Percentiles rank a stretch among this genome's conserved stretches.
phyloP scores from a whole-genome alignment of 92 coral and sea anemone genomes.

The Scolanthus callimorphus region DNA sequence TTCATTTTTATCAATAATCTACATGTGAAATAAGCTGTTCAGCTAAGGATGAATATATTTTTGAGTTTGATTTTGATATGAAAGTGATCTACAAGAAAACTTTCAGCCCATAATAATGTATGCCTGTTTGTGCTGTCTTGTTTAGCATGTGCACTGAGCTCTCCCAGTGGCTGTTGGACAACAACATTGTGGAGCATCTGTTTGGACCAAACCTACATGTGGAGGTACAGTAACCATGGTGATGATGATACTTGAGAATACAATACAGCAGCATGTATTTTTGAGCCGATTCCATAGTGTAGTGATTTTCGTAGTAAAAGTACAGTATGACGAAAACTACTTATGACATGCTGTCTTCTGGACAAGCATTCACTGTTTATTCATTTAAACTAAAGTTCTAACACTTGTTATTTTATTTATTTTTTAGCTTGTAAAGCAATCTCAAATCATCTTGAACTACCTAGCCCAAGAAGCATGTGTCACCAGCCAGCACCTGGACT shows the following conservation, averaged over 20 bases:
- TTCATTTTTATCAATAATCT: too few relatives aligned
- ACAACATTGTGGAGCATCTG: slow-evolving; percentile 89
- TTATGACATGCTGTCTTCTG: too few relatives aligned
- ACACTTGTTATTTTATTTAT: neutral
- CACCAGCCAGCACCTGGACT: slow-evolving; percentile 90
- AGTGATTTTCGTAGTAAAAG: too few relatives aligned
- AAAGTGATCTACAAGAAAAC: too few relatives aligned
- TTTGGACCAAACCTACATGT: slow-evolving; percentile 99
- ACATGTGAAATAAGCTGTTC: too few relatives aligned
- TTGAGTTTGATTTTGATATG: neutral
- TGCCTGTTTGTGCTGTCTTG: too few relatives aligned
- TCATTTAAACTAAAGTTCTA: too few relatives aligned
- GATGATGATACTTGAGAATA: too few relatives aligned
- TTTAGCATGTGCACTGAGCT: slow-evolving; percentile 87
- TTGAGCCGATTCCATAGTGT: neutral
- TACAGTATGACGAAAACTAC: too few relatives aligned
- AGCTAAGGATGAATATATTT: neutral
- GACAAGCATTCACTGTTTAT: too few relatives aligned
- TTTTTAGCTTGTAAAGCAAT: slow-evolving; percentile 84
- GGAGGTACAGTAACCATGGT: slow-evolving; percentile 76
- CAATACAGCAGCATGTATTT: neutral
- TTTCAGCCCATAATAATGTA: too few relatives aligned
- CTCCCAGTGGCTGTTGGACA: slow-evolving; percentile 93
- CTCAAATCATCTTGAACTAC: slow-evolving; percentile 91
- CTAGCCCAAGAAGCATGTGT: slow-evolving; percentile 86